phyloP scores from a whole-genome alignment of 2,113 vertebrate species.

The Mesocricetus auratus region DNA sequence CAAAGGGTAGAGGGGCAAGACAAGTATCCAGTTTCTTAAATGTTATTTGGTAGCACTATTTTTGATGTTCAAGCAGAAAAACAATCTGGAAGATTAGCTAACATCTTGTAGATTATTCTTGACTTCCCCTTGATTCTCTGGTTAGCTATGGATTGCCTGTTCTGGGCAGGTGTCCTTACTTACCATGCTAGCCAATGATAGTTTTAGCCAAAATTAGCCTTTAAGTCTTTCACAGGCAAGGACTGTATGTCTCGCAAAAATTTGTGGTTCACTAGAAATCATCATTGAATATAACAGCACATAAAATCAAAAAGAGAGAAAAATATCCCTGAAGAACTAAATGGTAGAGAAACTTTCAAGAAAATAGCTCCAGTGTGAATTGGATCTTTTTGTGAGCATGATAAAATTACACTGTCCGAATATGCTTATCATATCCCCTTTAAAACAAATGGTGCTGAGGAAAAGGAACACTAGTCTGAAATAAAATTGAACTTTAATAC shows the following conservation, averaged over 20 bases:
- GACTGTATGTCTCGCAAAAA: background rate
- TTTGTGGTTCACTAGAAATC: background rate
- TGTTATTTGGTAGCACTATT: background rate
- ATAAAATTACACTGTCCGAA: conserved; percentile 42
- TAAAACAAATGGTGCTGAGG: background rate
- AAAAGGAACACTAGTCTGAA: conserved; percentile 15
- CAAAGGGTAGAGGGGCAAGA: too few species aligned
- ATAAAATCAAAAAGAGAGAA: conserved; percentile 41
- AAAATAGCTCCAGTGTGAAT: conserved; percentile 29
- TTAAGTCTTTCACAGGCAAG: conserved; percentile 10
- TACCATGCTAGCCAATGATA: background rate
- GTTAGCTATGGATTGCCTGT: background rate
- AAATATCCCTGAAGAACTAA: background rate
- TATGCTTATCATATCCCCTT: background rate
- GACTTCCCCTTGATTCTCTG: background rate
- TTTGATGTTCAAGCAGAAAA: conserved; percentile 37
- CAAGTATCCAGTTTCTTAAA: background rate
- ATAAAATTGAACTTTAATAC: conserved; percentile 30
- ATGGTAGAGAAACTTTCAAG: conserved; percentile 29
- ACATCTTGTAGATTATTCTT: background rate
- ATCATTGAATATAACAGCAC: background rate
- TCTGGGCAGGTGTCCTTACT: background rate
- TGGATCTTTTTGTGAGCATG: background rate
- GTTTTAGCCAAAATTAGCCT: background rate
- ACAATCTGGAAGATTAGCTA: background rate